These are phyloP conservation scores for Procambarus virginalis DNA, from an alignment of 1,140 invertebrate species.

Conservation along the genomic window DNA sequence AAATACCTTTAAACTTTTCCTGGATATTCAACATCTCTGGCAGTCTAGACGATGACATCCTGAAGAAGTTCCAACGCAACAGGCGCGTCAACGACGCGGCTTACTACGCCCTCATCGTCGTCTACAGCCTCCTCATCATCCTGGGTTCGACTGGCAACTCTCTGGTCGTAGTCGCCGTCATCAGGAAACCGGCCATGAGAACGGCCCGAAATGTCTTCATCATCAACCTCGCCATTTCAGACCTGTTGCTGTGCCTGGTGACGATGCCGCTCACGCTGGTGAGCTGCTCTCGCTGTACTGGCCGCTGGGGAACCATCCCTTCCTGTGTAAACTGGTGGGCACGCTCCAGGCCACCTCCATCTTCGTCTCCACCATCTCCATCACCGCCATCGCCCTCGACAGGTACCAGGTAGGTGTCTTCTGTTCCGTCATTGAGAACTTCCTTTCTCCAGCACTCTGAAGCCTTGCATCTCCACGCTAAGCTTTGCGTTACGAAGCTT, in stretches of 20 bases:
- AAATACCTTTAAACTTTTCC: constrained; percentile 52
- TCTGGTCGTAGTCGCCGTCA: constrained; percentile 85
- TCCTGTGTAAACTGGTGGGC: constrained; percentile 86
- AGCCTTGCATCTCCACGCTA: too few species aligned
- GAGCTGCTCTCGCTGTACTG: constrained; percentile 86
- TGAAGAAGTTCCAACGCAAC: constrained; percentile 74
- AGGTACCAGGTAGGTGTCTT: constrained; percentile 78
- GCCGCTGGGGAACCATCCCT: constrained; percentile 80
- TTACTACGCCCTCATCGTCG: constrained; percentile 80
- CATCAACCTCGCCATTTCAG: constrained; percentile 90
- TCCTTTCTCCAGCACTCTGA: too few species aligned
- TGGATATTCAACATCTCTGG: constrained; percentile 63
- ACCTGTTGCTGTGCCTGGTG: constrained; percentile 87
- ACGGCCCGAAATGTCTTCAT: constrained; percentile 92
- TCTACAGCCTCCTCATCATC: constrained; percentile 84
- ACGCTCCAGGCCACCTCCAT: constrained; percentile 89
- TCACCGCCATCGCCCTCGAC: constrained; percentile 91
- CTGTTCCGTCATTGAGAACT: too few species aligned
- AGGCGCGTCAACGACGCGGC: constrained; percentile 81
- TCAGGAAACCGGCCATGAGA: constrained; percentile 86
- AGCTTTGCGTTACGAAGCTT: too few species aligned
- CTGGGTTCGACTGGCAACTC: constrained; percentile 86
- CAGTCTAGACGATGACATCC: constrained; percentile 60
- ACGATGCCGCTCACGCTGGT: constrained; percentile 90
- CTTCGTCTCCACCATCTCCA: constrained; percentile 92